Evolutionary conservation across 2,797 vertebrate species (phyloP).

Genomic region (Etheostoma nigrum): DNA sequence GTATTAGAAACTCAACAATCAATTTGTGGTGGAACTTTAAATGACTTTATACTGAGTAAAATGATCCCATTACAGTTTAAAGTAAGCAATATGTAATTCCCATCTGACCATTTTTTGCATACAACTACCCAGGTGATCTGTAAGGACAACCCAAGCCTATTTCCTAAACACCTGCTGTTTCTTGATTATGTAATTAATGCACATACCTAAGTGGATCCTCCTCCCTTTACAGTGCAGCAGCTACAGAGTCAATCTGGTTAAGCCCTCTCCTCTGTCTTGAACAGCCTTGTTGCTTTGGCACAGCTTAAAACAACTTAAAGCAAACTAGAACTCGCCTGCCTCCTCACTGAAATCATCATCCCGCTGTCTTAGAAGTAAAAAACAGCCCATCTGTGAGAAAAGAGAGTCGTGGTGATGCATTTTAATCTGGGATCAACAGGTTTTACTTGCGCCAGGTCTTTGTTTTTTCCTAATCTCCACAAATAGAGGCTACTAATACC

Average conservation of each 20-base stretch:
- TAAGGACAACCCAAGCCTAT: conserved; percentile 1
- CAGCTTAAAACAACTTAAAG: conserved; percentile 36
- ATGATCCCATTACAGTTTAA: not conserved
- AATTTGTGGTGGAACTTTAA: not conserved
- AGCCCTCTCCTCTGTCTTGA: conserved; percentile 32
- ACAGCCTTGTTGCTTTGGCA: conserved; percentile 29
- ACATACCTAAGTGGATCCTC: conserved; percentile 20
- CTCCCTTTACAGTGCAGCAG: conserved; percentile 24
- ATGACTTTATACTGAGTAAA: not conserved
- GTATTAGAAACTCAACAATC: not conserved
- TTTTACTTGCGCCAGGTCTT: not conserved
- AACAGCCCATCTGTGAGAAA: not conserved
- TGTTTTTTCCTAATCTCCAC: not conserved
- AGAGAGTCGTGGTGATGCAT: conserved; percentile 4
- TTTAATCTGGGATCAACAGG: conserved; percentile 2
- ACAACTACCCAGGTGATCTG: not conserved
- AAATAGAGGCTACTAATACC: not conserved
- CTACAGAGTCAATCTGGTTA: conserved; percentile 51
- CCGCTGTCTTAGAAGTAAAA: not conserved
- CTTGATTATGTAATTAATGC: conserved; percentile 34
- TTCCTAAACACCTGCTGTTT: not conserved
- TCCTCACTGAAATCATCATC: conserved; percentile 23
- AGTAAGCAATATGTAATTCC: not conserved
- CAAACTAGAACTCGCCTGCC: conserved; percentile 16
- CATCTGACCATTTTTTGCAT: not conserved